These are phyloP conservation scores for Crossocerus cetratus DNA, from an alignment of 2,888 invertebrate species.

Conservation along the genomic window DNA sequence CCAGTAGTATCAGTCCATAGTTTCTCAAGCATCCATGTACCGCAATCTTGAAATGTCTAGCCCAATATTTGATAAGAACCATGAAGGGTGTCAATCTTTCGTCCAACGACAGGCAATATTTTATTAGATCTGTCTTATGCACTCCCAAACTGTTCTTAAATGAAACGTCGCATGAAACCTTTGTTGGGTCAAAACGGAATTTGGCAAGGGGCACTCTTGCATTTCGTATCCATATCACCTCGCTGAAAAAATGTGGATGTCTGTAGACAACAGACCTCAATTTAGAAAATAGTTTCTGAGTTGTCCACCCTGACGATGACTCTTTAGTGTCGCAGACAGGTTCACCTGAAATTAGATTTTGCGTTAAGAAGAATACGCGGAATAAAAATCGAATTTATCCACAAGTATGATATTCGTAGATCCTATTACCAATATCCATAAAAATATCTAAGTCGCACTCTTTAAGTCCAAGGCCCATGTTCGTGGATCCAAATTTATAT, in stretches of 20 bases:
- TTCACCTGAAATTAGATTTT: slow-evolving; percentile 31
- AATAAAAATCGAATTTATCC: background rate
- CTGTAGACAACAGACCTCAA: slow-evolving; percentile 77
- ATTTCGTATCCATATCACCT: slow-evolving; percentile 82
- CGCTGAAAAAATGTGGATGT: slow-evolving; percentile 77
- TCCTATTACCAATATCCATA: slow-evolving; percentile 77
- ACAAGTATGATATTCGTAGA: background rate
- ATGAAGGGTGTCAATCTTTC: slow-evolving; percentile 80
- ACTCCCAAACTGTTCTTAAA: slow-evolving; percentile 85
- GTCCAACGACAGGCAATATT: slow-evolving; percentile 81
- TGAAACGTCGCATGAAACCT: slow-evolving; percentile 84
- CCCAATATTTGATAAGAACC: slow-evolving; percentile 86
- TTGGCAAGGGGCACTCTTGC: slow-evolving; percentile 90
- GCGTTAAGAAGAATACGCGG: no score
- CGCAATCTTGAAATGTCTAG: slow-evolving; percentile 80
- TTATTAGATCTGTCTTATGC: slow-evolving; percentile 83
- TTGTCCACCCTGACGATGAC: slow-evolving; percentile 37
- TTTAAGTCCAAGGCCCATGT: slow-evolving; percentile 84
- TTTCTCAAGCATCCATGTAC: slow-evolving; percentile 82
- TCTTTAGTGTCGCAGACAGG: slow-evolving; percentile 20
- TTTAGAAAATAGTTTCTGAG: slow-evolving; percentile 65
- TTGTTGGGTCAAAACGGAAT: slow-evolving; percentile 81
- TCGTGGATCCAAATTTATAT: slow-evolving; percentile 85
- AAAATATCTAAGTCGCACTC: slow-evolving; percentile 87
- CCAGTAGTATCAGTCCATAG: slow-evolving; percentile 83